These are phyloP conservation scores for Rhynchonema sp. DNA, from an alignment of 2,888 invertebrate genomes.

Conservation along the genomic window DNA sequence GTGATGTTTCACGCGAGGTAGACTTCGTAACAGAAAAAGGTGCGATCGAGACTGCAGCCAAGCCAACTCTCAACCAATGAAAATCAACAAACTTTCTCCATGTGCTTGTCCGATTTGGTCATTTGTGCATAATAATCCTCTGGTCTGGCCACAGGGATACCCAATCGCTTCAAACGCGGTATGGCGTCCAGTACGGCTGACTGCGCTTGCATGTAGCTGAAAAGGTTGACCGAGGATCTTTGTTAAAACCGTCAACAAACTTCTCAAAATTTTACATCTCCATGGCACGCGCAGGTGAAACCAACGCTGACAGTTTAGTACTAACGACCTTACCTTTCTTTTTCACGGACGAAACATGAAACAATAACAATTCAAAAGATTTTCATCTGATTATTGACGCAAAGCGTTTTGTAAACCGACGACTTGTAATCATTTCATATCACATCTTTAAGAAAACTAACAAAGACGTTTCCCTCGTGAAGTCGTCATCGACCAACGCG, in stretches of 20 bases:
- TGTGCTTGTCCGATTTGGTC: slow-evolving; percentile 89
- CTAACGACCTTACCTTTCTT: no score
- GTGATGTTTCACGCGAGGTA: no score
- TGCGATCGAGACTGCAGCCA: no score
- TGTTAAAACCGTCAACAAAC: no score
- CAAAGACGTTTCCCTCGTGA: slow-evolving; percentile 64
- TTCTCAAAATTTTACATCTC: no score
- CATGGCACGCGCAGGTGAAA: no score
- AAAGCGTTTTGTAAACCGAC: no score
- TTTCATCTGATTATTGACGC: background rate
- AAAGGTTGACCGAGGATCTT: no score
- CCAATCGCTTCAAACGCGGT: slow-evolving; percentile 38
- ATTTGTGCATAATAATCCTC: slow-evolving; percentile 97
- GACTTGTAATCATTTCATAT: no score
- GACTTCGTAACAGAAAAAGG: no score
- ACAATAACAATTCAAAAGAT: background rate
- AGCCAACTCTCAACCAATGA: no score
- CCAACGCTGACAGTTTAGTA: no score
- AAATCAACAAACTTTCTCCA: slow-evolving; percentile 60
- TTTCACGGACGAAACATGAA: background rate
- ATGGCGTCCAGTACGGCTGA: slow-evolving; percentile 62
- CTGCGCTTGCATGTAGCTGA: slow-evolving; percentile 38
- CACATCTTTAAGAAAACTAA: slow-evolving; percentile 9
- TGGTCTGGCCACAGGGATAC: slow-evolving; percentile 60
- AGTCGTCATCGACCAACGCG: slow-evolving; percentile 44